Conservation (phyloP, 2,797 vertebrate species). For the Dendrocincla tyrannina region DNA sequence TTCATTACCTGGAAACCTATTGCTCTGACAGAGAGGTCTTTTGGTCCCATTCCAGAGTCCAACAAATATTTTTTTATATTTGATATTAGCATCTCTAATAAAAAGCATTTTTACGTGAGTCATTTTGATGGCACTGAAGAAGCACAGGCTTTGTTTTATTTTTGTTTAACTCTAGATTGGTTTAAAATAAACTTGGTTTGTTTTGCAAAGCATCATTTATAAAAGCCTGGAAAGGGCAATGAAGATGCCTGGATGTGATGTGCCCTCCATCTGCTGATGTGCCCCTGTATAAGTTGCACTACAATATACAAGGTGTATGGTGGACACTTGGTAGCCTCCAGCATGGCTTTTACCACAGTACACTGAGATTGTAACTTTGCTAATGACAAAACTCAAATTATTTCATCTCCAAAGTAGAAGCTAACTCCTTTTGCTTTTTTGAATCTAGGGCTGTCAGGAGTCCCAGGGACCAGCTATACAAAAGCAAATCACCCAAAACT, state of each 20-base stretch:
- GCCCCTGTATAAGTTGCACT: not conserved
- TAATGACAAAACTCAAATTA: not conserved
- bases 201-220: not conserved
- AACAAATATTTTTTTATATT: not conserved
- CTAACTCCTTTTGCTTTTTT: not conserved
- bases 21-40: not conserved
- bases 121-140: not conserved
- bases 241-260: not conserved
- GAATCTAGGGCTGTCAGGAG: not conserved
- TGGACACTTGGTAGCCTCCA: not conserved
- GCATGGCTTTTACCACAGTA: not conserved
- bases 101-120: not conserved
- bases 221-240: not conserved
- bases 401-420: not conserved
- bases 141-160: not conserved
- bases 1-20: not conserved
- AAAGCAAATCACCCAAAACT: not conserved
- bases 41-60: not conserved
- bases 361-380: not conserved
- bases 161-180: not conserved
- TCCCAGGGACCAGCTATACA: not conserved
- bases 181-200: not conserved
- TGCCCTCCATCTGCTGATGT: not conserved
- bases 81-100: not conserved
- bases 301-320: fast-evolving